Evolutionary conservation across 2,888 invertebrate species (phyloP).

Genomic region (Heteropelma amictum): DNA sequence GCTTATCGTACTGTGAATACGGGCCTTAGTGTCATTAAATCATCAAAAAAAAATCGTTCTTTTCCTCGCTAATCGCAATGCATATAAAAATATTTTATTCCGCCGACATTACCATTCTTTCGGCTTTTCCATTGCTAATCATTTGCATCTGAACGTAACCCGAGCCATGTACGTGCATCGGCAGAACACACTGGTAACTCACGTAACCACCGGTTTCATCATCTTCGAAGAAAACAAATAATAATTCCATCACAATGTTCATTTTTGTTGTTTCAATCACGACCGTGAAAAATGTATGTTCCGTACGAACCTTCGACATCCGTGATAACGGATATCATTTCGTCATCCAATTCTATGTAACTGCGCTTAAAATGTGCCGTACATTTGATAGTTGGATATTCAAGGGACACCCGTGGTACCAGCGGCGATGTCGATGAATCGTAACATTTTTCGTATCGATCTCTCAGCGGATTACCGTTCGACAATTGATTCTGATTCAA

Average conservation of each 20-base stretch:
- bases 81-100: too few relatives aligned
- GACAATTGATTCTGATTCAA: conserved; percentile 75
- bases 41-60: too few relatives aligned
- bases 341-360: conserved; percentile 85
- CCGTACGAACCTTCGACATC: conserved; percentile 83
- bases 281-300: background rate
- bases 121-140: conserved; percentile 80
- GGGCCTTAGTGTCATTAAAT: too few relatives aligned
- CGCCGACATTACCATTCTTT: conserved; percentile 21
- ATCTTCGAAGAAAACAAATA: conserved; percentile 77
- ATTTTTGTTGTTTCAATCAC: background rate
- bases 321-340: conserved; percentile 85
- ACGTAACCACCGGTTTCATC: conserved; percentile 86
- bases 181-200: conserved; percentile 82
- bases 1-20: too few relatives aligned
- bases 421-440: conserved; percentile 67
- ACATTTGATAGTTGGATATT: conserved; percentile 79
- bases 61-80: too few relatives aligned
- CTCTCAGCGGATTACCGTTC: conserved; percentile 69
- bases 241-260: background rate
- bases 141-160: conserved; percentile 84
- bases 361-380: conserved; percentile 84
- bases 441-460: conserved; percentile 67
- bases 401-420: conserved; percentile 73
- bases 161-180: conserved; percentile 86